Base-by-base conservation (phyloP, 2,113 vertebrate species). In the Orientallactaga bullata region DNA sequence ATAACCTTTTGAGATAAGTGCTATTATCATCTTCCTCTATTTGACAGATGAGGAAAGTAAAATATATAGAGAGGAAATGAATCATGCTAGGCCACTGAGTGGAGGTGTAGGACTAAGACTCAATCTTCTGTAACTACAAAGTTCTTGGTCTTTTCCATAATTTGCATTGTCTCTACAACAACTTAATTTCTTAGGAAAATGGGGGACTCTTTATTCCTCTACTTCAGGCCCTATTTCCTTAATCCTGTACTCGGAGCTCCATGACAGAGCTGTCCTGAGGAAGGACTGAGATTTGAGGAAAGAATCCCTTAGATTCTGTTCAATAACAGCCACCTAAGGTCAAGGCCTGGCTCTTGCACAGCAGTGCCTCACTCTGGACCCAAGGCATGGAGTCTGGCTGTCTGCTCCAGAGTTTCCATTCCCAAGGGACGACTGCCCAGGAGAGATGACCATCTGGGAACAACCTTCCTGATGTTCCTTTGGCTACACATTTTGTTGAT, bases 401-500 rank as follows among this genome's bases (percentile, higher is more conserved):
- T 69, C 88, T 92, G 74, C 58, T 86, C 28, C 77, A 77, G 85
- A 96, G 69, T 96, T 95, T 95, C 80, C 89, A 92, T 95, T 93
- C 97, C 91, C 94, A 85, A 91, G 84, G 87, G 93, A 76, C 82
- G 58, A 77, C 47, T 88, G 84, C 91, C 91, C 89, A 95, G 77
- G 91, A 96, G 89, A 95, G 85, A 88, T 72, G 95, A 93, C 90
- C 95, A 95, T 96, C 95, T 94, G 96, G 90, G 92, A 95, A 92
- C 90, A 93, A 90, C 90, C 76, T 96, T 96, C 94, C 69, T 93
- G 74, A 95, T 90, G 79, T 92, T 95, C 83, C 85, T 97, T 96
- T 97, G 95, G 97, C 92, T 90, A 92, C 74, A 7, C 47, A 88
- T 95, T 95, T 96, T 96, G 96, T 96, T 97, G 95, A 97, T 97